These are phyloP conservation scores for Megaceryle maxima DNA, from an alignment of 2,113 vertebrate genomes.

Conservation along the genomic window DNA sequence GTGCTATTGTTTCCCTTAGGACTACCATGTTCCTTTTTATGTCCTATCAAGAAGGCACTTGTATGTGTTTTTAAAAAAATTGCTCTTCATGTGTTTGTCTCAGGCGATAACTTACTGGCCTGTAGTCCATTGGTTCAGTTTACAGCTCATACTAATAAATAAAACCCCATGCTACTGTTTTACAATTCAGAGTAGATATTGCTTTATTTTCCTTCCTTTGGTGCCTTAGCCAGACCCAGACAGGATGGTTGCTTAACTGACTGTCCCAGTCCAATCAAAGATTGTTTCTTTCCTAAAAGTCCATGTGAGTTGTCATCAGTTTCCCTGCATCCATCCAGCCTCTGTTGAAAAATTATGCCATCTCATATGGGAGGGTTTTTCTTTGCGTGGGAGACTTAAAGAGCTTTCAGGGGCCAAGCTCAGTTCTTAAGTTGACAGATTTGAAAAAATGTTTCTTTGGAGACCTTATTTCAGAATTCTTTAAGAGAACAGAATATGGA, in stretches of 20 bases:
- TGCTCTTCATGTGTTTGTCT: neutral
- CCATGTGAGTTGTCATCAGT: neutral
- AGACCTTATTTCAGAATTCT: neutral
- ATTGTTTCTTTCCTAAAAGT: neutral
- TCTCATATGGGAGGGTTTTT: neutral
- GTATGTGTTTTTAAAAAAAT: neutral
- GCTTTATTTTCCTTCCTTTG: neutral
- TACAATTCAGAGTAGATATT: neutral
- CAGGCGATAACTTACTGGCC: neutral
- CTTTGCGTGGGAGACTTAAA: neutral
- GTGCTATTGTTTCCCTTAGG: neutral
- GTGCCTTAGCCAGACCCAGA: neutral
- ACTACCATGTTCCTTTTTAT: neutral
- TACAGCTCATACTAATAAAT: neutral
- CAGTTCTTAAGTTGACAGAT: neutral
- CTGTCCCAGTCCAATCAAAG: neutral
- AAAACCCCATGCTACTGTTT: neutral
- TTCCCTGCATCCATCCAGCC: neutral
- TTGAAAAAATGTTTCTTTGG: neutral
- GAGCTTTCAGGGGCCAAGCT: neutral
- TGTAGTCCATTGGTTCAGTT: neutral
- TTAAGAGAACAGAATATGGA: neutral
- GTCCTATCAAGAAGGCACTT: neutral
- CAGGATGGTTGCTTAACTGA: neutral
- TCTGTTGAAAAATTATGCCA: neutral